Evolutionary conservation across 2,888 invertebrate species (phyloP).

Genomic region (Caenorhabditis macrosperma): DNA sequence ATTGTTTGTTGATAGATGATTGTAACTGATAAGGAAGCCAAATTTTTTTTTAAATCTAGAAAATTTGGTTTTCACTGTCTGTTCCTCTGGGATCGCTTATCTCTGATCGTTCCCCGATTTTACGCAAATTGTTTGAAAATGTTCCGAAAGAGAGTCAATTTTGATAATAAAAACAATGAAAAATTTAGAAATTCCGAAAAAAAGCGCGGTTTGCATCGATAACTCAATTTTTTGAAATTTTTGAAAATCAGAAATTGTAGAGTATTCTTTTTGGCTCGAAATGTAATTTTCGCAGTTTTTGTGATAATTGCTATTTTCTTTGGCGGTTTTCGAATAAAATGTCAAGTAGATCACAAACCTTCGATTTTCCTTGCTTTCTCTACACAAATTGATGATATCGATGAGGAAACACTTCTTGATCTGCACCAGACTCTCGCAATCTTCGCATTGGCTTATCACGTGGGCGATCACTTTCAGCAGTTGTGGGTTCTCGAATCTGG

Average conservation of each 20-base stretch:
- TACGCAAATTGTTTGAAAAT: too few relatives aligned
- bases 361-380: constrained; percentile 96
- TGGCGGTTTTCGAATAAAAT: background rate
- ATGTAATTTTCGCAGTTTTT: background rate
- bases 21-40: too few relatives aligned
- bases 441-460: constrained; percentile 95
- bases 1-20: too few relatives aligned
- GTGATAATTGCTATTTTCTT: background rate
- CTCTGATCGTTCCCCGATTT: too few relatives aligned
- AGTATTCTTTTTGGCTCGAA: too few relatives aligned
- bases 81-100: too few relatives aligned
- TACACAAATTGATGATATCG: constrained; percentile 97
- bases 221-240: too few relatives aligned
- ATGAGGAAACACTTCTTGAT: constrained; percentile 95
- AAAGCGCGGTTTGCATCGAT: too few relatives aligned
- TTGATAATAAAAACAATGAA: background rate
- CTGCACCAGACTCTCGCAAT: constrained; percentile 91
- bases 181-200: background rate
- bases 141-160: too few relatives aligned
- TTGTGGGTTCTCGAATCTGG: constrained; percentile 85
- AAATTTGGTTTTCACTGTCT: too few relatives aligned
- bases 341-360: constrained; percentile 50
- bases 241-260: too few relatives aligned
- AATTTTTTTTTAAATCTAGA: too few relatives aligned
- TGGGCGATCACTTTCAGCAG: constrained; percentile 98